Evolutionary conservation across 2,797 vertebrate genomes (phyloP).

Genomic region (Stomatorhinus walkeri): DNA sequence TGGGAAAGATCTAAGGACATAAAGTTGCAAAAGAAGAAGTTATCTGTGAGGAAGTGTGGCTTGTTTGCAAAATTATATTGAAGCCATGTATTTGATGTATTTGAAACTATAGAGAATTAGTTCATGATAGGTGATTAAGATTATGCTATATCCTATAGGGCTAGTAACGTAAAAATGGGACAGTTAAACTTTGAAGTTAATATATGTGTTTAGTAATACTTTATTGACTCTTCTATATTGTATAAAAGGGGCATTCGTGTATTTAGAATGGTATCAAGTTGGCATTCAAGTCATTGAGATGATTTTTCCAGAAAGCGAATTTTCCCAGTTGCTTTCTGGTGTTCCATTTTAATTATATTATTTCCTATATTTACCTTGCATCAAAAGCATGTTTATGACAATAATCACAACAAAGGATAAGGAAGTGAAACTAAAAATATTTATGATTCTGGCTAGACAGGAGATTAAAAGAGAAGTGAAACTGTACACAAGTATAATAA

Average conservation of each 20-base stretch:
- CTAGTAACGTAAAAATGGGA: not conserved
- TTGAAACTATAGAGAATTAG: not conserved
- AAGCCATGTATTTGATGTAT: not conserved
- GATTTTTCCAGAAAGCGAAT: not conserved
- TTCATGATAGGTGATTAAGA: not conserved
- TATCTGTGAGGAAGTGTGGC: not conserved
- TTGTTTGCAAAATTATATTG: not conserved
- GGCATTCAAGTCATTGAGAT: not conserved
- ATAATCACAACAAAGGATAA: not conserved
- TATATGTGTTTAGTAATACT: not conserved
- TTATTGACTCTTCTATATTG: not conserved
- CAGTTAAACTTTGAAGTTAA: not conserved
- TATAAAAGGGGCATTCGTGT: not conserved
- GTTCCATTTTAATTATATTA: not conserved
- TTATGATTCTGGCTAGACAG: not conserved
- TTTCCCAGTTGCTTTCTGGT: not conserved
- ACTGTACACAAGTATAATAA: not conserved
- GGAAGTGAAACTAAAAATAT: not conserved
- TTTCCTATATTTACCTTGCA: not conserved
- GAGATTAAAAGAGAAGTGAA: not conserved
- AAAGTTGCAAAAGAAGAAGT: not conserved
- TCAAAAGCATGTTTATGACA: not conserved
- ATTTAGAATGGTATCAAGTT: not conserved
- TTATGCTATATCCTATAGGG: not conserved
- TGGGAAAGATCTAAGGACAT: not conserved